Percentiles rank a stretch among this genome's conserved stretches.
Evolutionary conservation across 2,888 invertebrate species (phyloP).

Genomic region (Coelopa pilipes): DNA sequence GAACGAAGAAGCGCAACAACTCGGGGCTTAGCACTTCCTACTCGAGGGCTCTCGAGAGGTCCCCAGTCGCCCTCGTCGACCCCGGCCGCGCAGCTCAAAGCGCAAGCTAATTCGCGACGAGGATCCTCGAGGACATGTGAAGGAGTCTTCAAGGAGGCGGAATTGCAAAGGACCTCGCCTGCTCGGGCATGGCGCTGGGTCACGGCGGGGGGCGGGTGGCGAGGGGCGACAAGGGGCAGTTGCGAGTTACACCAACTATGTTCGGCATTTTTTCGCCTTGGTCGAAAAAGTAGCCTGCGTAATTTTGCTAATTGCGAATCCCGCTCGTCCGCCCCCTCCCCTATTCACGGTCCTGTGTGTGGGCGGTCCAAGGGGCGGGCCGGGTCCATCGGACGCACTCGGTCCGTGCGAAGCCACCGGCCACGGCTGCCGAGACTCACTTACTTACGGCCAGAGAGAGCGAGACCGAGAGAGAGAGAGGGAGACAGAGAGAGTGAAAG

Average conservation of each 20-base stretch:
- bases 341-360: neutral
- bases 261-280: too few species aligned
- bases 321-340: neutral
- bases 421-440: neutral
- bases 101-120: slow-evolving; percentile 20
- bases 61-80: slow-evolving; percentile 6
- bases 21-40: slow-evolving; percentile 30
- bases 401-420: neutral
- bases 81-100: neutral
- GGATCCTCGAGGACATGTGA: neutral
- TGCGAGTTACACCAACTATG: too few species aligned
- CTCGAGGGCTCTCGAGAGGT: slow-evolving; percentile 17
- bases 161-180: too few species aligned
- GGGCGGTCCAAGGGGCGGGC: too few species aligned
- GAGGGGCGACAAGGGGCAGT: too few species aligned
- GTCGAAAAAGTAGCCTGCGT: too few species aligned
- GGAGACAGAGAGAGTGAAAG: too few species aligned
- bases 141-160: too few species aligned
- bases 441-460: slow-evolving; percentile 2
- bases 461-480: too few species aligned
- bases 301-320: too few species aligned
- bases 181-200: too few species aligned
- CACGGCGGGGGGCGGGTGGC: too few species aligned
- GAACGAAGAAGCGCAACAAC: slow-evolving; percentile 9
- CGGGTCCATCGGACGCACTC: neutral